Percentiles rank a stretch among this genome's conserved stretches.
phyloP scores from a whole-genome alignment of 2,797 vertebrate genomes.

The Coregonus ussuriensis region DNA sequence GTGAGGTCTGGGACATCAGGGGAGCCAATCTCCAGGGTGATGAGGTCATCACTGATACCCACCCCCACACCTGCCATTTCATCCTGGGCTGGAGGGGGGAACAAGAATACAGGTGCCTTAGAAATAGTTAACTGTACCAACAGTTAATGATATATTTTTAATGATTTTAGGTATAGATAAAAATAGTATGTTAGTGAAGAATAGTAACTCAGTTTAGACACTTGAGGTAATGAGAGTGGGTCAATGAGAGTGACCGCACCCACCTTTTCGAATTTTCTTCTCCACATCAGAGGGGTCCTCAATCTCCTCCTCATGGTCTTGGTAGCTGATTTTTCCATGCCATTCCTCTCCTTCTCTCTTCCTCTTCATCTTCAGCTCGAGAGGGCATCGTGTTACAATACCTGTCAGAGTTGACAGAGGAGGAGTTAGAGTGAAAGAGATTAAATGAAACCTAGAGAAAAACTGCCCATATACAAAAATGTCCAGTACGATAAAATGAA shows the following conservation, averaged over 20 bases:
- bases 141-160: no score
- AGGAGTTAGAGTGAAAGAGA: neutral
- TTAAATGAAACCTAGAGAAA: neutral
- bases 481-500: no score
- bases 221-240: no score
- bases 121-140: no score
- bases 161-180: no score
- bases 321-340: slow-evolving; percentile 70
- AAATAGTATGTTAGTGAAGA: no score
- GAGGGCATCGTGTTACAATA: slow-evolving; percentile 79
- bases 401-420: slow-evolving; percentile 48
- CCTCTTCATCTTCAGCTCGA: slow-evolving; percentile 78
- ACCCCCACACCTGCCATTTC: slow-evolving; percentile 67
- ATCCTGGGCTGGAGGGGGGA: slow-evolving; percentile 67
- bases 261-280: slow-evolving; percentile 53
- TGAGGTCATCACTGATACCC: slow-evolving; percentile 80
- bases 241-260: neutral
- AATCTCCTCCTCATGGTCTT: slow-evolving; percentile 27
- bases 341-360: slow-evolving; percentile 59
- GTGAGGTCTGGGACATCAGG: slow-evolving; percentile 85
- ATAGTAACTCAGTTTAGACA: no score
- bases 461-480: neutral
- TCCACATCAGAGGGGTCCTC: slow-evolving; percentile 51
- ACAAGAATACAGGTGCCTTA: neutral
- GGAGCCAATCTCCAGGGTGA: slow-evolving; percentile 85